phyloP scores from a whole-genome alignment of 2,113 vertebrate genomes.

The Psephotus haematonotus region DNA sequence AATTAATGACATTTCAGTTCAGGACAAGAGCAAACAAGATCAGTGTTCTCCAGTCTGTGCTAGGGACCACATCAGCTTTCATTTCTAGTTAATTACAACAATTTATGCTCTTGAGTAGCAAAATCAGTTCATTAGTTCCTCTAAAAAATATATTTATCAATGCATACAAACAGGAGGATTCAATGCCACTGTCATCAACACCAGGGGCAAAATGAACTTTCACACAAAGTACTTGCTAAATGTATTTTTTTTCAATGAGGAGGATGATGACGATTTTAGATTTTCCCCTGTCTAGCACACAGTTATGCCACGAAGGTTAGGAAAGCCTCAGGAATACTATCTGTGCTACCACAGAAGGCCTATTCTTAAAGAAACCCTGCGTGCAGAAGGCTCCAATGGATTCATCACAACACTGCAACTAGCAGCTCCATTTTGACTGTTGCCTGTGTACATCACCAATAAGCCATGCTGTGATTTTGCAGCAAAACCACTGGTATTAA shows the following conservation, averaged over 20 bases:
- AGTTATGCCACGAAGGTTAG: neutral
- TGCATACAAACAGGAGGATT: neutral
- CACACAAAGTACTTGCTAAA: neutral
- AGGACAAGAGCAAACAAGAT: neutral
- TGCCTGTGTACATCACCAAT: neutral
- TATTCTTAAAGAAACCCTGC: neutral
- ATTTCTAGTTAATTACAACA: conserved; percentile 36
- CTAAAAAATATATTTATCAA: neutral
- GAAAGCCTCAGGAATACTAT: neutral
- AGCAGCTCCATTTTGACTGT: neutral
- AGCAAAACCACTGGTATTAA: neutral
- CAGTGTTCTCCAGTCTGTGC: neutral
- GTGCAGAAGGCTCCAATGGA: neutral
- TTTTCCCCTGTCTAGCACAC: neutral
- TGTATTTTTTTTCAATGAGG: neutral
- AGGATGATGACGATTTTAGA: neutral
- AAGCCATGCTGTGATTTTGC: neutral
- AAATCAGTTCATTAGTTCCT: neutral
- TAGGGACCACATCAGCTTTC: neutral
- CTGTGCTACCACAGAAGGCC: neutral
- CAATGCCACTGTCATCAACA: neutral
- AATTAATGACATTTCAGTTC: conserved; percentile 26
- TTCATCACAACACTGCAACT: neutral
- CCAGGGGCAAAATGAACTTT: neutral
- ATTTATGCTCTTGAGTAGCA: neutral